phyloP scores from a whole-genome alignment of 2,797 vertebrate genomes.

The Taenioides sp. region DNA sequence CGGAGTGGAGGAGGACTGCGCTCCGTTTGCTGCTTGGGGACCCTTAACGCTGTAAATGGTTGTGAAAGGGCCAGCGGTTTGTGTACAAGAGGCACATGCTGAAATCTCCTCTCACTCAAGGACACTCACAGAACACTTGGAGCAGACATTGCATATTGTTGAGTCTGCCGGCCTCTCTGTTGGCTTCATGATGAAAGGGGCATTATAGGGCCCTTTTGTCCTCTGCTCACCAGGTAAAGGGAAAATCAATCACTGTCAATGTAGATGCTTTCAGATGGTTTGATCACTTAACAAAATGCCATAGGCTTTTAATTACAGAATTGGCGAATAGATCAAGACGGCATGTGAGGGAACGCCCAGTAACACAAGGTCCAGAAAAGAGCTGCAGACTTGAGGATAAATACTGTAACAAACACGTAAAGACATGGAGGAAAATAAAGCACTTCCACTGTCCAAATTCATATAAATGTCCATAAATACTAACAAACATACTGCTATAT shows the following conservation, averaged over 20 bases:
- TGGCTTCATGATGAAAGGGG: neutral
- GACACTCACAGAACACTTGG: neutral
- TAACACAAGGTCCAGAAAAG: neutral
- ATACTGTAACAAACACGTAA: neutral
- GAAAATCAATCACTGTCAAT: neutral
- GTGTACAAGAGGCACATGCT: neutral
- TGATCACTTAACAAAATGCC: neutral
- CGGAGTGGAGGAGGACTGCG: conserved; percentile 13
- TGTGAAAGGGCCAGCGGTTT: conserved; percentile 10
- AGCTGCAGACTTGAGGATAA: neutral
- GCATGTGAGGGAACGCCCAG: neutral
- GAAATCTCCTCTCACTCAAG: conserved; percentile 10
- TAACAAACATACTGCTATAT: no score
- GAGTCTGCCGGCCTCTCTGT: conserved; percentile 20
- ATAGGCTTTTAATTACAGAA: neutral
- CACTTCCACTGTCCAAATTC: no score
- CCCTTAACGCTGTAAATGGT: conserved; percentile 4
- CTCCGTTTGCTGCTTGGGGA: conserved; percentile 14
- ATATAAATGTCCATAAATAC: no score
- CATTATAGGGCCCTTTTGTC: conserved; percentile 7
- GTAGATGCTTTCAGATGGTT: neutral
- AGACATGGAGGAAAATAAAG: neutral
- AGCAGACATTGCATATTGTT: conserved; percentile 21
- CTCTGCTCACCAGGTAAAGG: neutral
- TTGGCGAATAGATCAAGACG: neutral